Conservation (phyloP, 1,140 invertebrate species). For the Andricus grossulariae region DNA sequence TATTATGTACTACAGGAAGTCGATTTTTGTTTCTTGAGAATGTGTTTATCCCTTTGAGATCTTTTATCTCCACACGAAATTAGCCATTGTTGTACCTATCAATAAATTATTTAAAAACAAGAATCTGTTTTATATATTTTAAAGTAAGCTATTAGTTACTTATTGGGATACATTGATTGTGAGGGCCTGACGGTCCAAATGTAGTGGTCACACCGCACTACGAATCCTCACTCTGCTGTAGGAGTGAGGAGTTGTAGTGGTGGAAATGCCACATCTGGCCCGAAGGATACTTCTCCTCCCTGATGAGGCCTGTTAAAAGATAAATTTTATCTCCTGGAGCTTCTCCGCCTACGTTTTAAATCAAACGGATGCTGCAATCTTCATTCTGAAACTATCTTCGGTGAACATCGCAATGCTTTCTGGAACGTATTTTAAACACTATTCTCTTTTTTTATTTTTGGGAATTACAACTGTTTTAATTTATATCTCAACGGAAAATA, state of each 20-base stretch:
- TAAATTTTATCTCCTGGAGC: conserved; percentile 50
- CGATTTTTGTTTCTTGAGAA: background rate
- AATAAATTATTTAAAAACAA: conserved; percentile 23
- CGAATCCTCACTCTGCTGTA: too few relatives aligned
- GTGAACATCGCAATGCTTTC: conserved; percentile 41
- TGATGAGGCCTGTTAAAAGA: conserved; percentile 1
- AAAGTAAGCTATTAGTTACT: background rate
- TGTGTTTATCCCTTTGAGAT: background rate
- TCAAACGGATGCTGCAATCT: conserved; percentile 33
- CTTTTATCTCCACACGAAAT: conserved; percentile 23
- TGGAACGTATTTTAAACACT: conserved; percentile 37
- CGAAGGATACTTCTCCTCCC: too few relatives aligned
- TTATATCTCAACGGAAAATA: conserved; percentile 43
- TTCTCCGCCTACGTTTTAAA: conserved; percentile 48
- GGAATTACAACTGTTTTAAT: conserved; percentile 44
- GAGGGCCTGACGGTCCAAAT: too few relatives aligned
- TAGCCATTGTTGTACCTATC: conserved; percentile 17
- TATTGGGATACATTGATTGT: conserved; percentile 33
- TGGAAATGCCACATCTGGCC: too few relatives aligned
- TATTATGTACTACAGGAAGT: too few relatives aligned
- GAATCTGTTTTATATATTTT: background rate
- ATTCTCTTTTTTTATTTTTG: conserved; percentile 43
- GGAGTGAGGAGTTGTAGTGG: too few relatives aligned
- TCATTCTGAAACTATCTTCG: conserved; percentile 26
- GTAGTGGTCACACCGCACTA: too few relatives aligned